Conservation (phyloP, 30 jellyfish, hydroid and myxozoan species). For the Pelagia noctiluca region DNA sequence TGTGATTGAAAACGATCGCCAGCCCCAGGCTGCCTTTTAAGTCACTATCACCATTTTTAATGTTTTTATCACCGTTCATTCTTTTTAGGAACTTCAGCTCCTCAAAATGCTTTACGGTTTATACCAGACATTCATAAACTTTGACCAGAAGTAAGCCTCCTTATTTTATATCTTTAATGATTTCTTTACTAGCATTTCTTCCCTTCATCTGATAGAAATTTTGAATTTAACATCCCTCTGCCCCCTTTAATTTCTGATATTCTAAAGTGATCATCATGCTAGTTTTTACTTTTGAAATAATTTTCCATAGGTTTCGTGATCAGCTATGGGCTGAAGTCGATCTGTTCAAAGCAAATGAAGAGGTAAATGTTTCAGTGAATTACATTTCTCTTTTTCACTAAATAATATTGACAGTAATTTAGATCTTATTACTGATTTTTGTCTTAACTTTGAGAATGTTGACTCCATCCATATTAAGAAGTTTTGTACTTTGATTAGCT, state of each 20-base stretch:
- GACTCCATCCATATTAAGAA: no score
- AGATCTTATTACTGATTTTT: no score
- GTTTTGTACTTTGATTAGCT: no score
- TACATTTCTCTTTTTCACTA: no score
- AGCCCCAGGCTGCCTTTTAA: no score
- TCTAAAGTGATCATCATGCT: not conserved
- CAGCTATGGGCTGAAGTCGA: constrained; percentile 79
- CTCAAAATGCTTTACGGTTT: constrained; percentile 85
- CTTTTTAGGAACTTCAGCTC: constrained; percentile 72
- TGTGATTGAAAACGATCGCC: no score
- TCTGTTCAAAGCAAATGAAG: constrained; percentile 54
- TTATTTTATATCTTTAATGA: not conserved
- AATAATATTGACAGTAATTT: no score
- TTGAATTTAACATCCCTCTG: not conserved
- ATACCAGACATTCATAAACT: constrained; percentile 68
- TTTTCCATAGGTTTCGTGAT: constrained; percentile 61
- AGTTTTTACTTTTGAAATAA: not conserved
- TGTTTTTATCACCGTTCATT: no score
- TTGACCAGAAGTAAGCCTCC: constrained; percentile 75
- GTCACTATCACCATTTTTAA: no score
- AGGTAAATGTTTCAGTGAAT: constrained; percentile 22
- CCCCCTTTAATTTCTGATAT: no score
- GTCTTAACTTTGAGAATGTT: no score
- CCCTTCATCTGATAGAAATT: not conserved
- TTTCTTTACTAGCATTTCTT: not conserved